Evolutionary conservation across 1,140 invertebrate species (phyloP), one percentile per base, ranked within the genome.

Genomic region (Dreissena rostriformis): DNA sequence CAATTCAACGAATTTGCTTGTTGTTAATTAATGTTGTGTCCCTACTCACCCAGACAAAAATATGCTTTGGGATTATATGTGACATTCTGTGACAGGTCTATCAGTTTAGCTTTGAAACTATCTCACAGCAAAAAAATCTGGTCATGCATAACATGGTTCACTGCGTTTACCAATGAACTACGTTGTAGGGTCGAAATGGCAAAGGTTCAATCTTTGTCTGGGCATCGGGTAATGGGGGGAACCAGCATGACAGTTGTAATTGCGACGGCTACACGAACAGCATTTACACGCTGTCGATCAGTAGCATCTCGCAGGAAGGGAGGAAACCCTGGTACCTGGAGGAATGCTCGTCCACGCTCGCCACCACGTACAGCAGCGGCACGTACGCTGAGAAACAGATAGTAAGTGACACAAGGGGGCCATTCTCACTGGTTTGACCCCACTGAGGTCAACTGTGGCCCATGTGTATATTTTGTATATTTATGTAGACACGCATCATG

Each of bases 251-350:
- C 91, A 99, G 98, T 7, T 99, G 99, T 92, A 99, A 99, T 93
- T 99, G 98, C 95, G 99, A 99, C 93, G 99, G 99, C 17, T 99
- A 99, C 93, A 99, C 98, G 17, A 99, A 99, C 90, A 98, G 97
- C 88, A 99, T 99, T 90, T 99, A 99, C 93, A 99, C 99, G 0
- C 93, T 99, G 39, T 99, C 98, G 75, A 99, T 99, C 88, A 98
- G 97, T 28, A 99, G 97, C 91, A 98, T 98, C 0, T 99, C 98
- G 0, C 98, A 99, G 94, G 97, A 98, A 86, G 98, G 88, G 49
- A 82, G 86, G 24, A 88, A 87, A 91, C 99, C 99, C 0, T 99
- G 98, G 98, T 99, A 99, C 92, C 95, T 99, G 68, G 98, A 99
- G 94, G 97, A 98, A 93, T 99, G 98, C 91, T 98, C 98, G 0